Evolutionary conservation across 2,888 invertebrate genomes (phyloP), one percentile per base, ranked within the genome.

Genomic region (Xanthia togata): DNA sequence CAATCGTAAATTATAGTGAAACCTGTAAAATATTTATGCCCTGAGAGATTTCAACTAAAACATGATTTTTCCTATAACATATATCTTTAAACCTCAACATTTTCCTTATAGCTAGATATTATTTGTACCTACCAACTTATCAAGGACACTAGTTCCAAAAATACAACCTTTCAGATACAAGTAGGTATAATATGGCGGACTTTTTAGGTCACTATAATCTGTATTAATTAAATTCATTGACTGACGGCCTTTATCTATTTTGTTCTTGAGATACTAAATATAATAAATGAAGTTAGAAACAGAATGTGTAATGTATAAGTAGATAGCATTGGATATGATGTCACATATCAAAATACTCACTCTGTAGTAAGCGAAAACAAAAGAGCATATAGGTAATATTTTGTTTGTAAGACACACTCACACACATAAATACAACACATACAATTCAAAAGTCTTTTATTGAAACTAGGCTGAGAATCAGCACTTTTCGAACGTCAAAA

Each of bases 121-220:
- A 70, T 31, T 35, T 26, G 26, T 44, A 31, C 23, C 41, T 53
- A 44, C 2, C 5, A 41, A 31, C 9, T 20, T 55, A 62, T 38
- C 50, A 65, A n/a, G 6, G 26, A 38, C 50, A 23, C 41, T 31
- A 38, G 5, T 64, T 35, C 14, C 44, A n/a, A 35, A 53, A 31
- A 20, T 55, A 65, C 2, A 65, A 55, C 11, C 35, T 26, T 57
- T 17, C 38, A 9, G 2, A 35, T 38, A 26, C 3, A 62, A 60
- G 2, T 31, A 31, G 31, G 26, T 6, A 59, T 14, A 68, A 12
- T n/a, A 63, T 41, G 14, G 12, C 20, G 5, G 11, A 1, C 17
- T 2, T 62, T 75, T 73, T 50, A 35, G 63, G 60, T 76, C 63
- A 76, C 67, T 73, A 44, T 44, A 68, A 70, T 75, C 62, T 47